A percentile compares a stretch with the other conserved stretches of the same genome.
Conservation (phyloP, 2,113 vertebrate species). For the Pteropus alecto region DNA sequence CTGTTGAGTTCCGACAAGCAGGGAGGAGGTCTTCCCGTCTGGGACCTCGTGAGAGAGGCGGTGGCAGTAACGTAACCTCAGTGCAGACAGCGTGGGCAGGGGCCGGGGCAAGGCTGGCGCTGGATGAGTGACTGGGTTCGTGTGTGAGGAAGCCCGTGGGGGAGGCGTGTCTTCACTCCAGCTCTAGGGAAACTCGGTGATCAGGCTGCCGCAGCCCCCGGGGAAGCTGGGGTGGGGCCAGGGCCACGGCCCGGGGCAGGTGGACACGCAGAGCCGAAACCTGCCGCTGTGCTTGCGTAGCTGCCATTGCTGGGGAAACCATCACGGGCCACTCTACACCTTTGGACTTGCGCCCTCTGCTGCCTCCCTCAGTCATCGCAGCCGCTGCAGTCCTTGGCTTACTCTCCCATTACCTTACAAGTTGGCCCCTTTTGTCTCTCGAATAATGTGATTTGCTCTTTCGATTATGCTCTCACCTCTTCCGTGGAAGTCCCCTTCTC, state of each 20-base stretch:
- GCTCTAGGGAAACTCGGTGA: background rate
- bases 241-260: accelerated
- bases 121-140: background rate
- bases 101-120: background rate
- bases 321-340: background rate
- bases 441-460: background rate
- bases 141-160: background rate
- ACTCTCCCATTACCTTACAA: background rate
- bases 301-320: background rate
- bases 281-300: background rate
- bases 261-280: background rate
- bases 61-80: background rate
- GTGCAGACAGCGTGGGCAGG: background rate
- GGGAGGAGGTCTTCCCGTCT: background rate
- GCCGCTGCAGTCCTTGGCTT: background rate
- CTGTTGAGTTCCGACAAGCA: background rate
- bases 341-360: background rate
- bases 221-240: no score
- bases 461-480: background rate
- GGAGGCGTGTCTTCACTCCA: background rate
- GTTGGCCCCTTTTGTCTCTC: background rate
- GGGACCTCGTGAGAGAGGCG: background rate
- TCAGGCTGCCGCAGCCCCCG: background rate
- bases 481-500: background rate
- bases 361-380: background rate